Conservation (phyloP, 2,113 vertebrate species). For the Megaptera novaeangliae region DNA sequence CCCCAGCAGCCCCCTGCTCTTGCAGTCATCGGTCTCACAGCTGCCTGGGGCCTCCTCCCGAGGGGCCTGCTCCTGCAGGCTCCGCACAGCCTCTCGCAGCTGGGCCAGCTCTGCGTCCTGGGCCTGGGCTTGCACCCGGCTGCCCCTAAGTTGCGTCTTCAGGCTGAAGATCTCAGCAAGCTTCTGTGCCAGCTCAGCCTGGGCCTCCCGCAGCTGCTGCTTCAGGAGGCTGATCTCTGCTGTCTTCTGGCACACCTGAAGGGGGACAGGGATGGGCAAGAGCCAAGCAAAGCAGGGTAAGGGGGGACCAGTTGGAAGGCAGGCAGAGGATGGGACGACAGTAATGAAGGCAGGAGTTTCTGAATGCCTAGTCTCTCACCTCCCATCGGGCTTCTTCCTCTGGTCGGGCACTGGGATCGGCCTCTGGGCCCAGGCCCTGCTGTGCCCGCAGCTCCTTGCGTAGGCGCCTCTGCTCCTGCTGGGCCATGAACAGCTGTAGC, state of each 20-base stretch:
- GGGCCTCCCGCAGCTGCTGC: slow-evolving; percentile 94
- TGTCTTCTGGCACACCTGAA: slow-evolving; percentile 95
- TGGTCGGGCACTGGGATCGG: slow-evolving; percentile 79
- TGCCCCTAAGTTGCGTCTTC: slow-evolving; percentile 93
- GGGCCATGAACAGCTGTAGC: slow-evolving; percentile 92
- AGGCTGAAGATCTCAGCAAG: slow-evolving; percentile 94
- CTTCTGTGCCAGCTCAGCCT: slow-evolving; percentile 95
- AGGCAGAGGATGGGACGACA: background rate
- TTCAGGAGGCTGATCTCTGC: slow-evolving; percentile 96
- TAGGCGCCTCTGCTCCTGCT: slow-evolving; percentile 92
- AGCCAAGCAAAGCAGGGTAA: background rate
- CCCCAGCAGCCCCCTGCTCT: slow-evolving; percentile 78
- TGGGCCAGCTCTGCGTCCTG: slow-evolving; percentile 87
- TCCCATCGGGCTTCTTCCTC: slow-evolving; percentile 98
- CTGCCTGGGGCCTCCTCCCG: slow-evolving; percentile 77
- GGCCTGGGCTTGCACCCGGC: slow-evolving; percentile 84
- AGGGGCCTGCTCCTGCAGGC: slow-evolving; percentile 63
- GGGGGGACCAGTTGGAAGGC: fast-evolving
- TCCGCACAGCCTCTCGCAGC: slow-evolving; percentile 76
- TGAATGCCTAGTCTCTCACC: slow-evolving; percentile 77
- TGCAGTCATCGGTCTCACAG: slow-evolving; percentile 84
- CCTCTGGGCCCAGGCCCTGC: slow-evolving; percentile 79
- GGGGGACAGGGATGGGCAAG: background rate
- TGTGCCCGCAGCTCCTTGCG: slow-evolving; percentile 89
- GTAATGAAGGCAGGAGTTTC: background rate